Evolutionary conservation across 2,797 vertebrate genomes (phyloP), one percentile per base, ranked within the genome.

Genomic region (Remorina albescens): DNA sequence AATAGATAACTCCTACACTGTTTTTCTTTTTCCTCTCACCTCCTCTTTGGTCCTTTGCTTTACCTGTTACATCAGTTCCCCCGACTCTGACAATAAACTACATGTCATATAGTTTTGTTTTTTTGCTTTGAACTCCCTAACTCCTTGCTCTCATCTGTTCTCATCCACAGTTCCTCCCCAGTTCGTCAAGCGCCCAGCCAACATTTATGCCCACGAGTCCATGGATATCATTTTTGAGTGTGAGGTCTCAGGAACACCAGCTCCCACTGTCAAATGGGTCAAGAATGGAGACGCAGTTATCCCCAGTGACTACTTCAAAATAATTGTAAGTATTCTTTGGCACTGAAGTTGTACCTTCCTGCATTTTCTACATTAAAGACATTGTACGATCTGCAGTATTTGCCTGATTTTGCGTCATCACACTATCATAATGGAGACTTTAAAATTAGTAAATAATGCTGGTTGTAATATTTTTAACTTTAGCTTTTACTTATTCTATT

Each of bases 251-350:
- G 98, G 98, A 4, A 96, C 95, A 1, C 98, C 98, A 0, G 82
- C 96, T 2, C 97, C 98, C n/a, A 96, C 97, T 0, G 97, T 99
- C 75, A 98, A 96, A 80, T 99, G 98, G 98, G 95, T 99, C 63
- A 99, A 99, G 89, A 99, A 99, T 3, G 98, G 97, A 53, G 98
- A 99, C 1, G 89, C 98, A 19, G 98, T 99, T 66, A 99, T 99
- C 81, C 98, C 98, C 54, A 99, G 98, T 3, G 98, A 99, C 92
- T 99, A 99, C 90, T 99, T 99, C 92, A 98, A 97, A 91, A 98
- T 99, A 7, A 94, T 98, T 50, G 98, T 99, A 76, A 96, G 97
- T 42, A 50, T n/a, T 0, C 28, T 47, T 61, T 50, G 23, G 2
- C 34, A 2, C 18, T 8, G 0, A n/a, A 53, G 23, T 68, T 18